Evolutionary conservation across 2,113 vertebrate species (phyloP).

Genomic region (Phaethornis superciliosus): DNA sequence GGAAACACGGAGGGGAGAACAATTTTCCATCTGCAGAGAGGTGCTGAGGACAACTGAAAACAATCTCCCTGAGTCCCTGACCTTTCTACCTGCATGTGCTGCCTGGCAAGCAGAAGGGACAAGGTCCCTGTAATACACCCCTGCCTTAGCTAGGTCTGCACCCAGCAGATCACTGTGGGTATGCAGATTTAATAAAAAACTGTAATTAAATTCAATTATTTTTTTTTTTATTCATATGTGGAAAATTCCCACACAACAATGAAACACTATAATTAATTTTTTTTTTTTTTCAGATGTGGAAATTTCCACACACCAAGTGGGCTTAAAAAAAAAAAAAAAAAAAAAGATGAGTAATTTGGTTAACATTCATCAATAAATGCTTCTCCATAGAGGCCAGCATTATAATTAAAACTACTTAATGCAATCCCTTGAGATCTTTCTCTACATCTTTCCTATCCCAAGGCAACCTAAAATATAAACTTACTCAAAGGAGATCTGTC

Average conservation of each 20-base stretch:
- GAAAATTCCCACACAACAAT: background rate
- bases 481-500: conserved; percentile 27
- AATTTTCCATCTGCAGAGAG: background rate
- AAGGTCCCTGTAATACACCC: fast-evolving
- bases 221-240: background rate
- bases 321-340: background rate
- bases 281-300: background rate
- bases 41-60: background rate
- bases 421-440: conserved; percentile 21
- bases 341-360: background rate
- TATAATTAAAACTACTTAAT: conserved; percentile 55
- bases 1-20: background rate
- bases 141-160: fast-evolving
- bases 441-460: conserved; percentile 32
- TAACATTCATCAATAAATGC: background rate
- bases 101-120: fast-evolving
- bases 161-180: fast-evolving
- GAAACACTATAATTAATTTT: background rate
- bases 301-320: background rate
- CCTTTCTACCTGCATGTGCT: background rate
- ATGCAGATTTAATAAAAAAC: background rate
- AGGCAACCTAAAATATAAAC: conserved; percentile 41
- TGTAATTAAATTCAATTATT: background rate
- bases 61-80: background rate
- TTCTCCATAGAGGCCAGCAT: background rate